phyloP scores from a whole-genome alignment of 2,888 invertebrate species.

The Trichacis sp. region DNA sequence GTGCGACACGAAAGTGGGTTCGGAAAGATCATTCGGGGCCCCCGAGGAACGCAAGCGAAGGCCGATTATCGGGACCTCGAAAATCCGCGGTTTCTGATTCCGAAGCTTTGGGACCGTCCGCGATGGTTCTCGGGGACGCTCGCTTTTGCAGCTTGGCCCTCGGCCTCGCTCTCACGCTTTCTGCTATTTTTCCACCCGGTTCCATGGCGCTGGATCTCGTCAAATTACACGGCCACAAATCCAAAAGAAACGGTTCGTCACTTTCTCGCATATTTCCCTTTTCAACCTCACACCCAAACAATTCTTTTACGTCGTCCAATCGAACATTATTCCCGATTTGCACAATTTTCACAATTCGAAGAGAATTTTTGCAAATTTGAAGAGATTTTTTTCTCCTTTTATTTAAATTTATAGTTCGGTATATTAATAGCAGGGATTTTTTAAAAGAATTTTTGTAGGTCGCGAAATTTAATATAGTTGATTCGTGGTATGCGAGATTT shows the following conservation, averaged over 20 bases:
- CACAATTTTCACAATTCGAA: no score
- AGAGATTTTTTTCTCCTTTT: no score
- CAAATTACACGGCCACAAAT: conserved; percentile 83
- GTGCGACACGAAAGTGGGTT: conserved; percentile 29
- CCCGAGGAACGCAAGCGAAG: conserved; percentile 3
- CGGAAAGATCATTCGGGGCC: conserved; percentile 4
- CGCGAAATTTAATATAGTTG: no score
- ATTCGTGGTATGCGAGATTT: no score
- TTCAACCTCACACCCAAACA: neutral
- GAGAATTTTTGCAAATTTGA: no score
- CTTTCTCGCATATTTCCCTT: neutral
- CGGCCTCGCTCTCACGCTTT: conserved; percentile 67
- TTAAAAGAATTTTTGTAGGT: no score
- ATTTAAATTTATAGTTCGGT: no score
- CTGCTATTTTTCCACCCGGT: conserved; percentile 77
- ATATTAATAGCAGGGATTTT: no score
- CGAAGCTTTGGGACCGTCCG: conserved; percentile 32
- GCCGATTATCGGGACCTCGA: conserved; percentile 19
- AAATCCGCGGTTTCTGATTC: conserved; percentile 18
- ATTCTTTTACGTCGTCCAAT: neutral
- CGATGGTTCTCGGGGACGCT: conserved; percentile 52
- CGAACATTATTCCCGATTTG: no score
- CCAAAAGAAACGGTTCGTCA: conserved; percentile 79
- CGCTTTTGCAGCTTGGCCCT: conserved; percentile 56
- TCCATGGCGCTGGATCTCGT: conserved; percentile 83